Conservation (phyloP, 2,113 vertebrate genomes). For the Ancistrus triradiatus region DNA sequence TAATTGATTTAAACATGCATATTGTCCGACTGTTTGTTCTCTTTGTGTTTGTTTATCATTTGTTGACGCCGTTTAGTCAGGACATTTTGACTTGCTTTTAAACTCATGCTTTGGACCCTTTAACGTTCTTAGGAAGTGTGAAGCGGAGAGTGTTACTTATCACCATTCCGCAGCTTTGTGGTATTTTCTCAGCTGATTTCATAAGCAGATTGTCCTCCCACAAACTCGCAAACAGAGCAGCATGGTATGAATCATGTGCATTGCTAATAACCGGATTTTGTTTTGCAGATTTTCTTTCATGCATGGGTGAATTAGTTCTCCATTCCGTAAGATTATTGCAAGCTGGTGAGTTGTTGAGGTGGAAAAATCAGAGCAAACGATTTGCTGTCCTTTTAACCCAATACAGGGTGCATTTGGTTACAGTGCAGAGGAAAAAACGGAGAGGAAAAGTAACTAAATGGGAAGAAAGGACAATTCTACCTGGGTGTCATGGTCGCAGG, state of each 20-base stretch:
- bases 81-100: no score
- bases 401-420: no score
- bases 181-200: slow-evolving; percentile 20
- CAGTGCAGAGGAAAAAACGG: no score
- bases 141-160: neutral
- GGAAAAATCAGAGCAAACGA: no score
- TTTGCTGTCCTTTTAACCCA: no score
- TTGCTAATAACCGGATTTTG: slow-evolving; percentile 11
- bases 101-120: neutral
- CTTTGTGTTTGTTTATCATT: neutral
- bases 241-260: neutral
- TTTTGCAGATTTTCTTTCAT: slow-evolving; percentile 8
- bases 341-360: no score
- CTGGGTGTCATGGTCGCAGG: no score
- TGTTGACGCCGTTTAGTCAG: no score
- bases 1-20: no score
- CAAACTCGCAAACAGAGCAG: neutral
- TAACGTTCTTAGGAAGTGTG: slow-evolving; percentile 7
- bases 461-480: no score
- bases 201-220: slow-evolving; percentile 27
- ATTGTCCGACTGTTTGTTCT: neutral
- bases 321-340: neutral
- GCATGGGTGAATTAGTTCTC: neutral
- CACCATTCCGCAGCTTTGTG: neutral
- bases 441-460: no score